Evolutionary conservation across 2,888 invertebrate species (phyloP).

Genomic region (Idaea biselata): DNA sequence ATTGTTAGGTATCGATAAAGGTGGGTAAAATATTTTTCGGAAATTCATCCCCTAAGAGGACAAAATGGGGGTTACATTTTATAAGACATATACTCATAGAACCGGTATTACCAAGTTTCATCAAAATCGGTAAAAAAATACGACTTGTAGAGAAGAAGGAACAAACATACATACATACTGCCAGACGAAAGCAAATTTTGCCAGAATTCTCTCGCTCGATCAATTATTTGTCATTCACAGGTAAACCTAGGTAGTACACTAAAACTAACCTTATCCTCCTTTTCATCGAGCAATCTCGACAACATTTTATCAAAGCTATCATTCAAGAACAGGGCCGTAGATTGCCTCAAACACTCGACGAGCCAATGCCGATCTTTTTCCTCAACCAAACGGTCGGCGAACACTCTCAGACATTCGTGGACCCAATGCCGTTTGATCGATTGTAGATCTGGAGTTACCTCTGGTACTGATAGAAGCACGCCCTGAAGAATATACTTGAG

Average conservation of each 20-base stretch:
- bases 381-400: constrained; percentile 94
- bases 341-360: constrained; percentile 83
- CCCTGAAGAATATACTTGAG: constrained; percentile 79
- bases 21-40: no score
- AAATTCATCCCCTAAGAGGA: no score
- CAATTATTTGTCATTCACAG: no score
- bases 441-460: constrained; percentile 91
- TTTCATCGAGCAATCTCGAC: constrained; percentile 73
- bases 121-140: no score
- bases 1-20: no score
- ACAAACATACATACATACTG: no score
- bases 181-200: no score
- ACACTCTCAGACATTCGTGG: constrained; percentile 95
- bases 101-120: no score
- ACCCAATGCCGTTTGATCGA: constrained; percentile 96
- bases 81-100: no score
- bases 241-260: constrained; percentile 2
- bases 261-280: constrained; percentile 39
- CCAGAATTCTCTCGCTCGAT: no score
- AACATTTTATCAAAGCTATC: constrained; percentile 87
- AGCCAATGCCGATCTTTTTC: constrained; percentile 91
- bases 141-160: no score
- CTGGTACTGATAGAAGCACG: constrained; percentile 93
- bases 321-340: constrained; percentile 81
- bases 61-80: no score